Base-by-base conservation (phyloP, 2,797 vertebrate species). In the Sebastiscus tertius region DNA sequence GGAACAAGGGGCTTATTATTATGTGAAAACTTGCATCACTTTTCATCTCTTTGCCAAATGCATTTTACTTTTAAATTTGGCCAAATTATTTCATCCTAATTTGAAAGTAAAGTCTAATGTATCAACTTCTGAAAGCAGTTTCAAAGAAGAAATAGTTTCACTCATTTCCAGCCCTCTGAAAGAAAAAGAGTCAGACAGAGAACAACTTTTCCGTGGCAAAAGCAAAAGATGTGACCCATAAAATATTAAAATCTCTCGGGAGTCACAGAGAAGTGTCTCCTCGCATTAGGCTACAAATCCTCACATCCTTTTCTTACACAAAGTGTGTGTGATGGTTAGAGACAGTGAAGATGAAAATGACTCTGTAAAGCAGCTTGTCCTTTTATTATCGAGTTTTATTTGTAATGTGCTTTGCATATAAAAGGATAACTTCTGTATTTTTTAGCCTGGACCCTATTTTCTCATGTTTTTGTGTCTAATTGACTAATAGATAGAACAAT, bases 231-330 rank as follows among this genome's bases (percentile, higher is more conserved):
- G 46, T 75, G 83, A 75, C 75, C 55, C 71, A 84, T 89, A 11
- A 89, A 90, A 87, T 89, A 90, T 88, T 88, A 27, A 86, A 71
- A 61, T 72, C 61, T 87, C 68, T 12, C 3, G 61, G 64, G 87
- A 80, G 55, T 60, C 36, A 62, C 39, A 63, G 69, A 71, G 39
- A 65, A 83, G 81, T 69, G 66, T 79, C 82, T 77, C 69, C 75
- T 69, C 68, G 56, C 31, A 72, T 82, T 72, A 75, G 63, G 60
- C 54, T 29, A 27, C 58, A 60, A 76, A 64, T 69, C 75, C 55
- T 87, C 33, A 75, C 73, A 90, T 87, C 81, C 67, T 75, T 81
- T 82, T 83, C 58, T 60, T 66, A 33, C 60, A 71, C 63, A 72
- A 82, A 82, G 46, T 71, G 22, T 36, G 65, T 76, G 34, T 52